Evolutionary conservation across 2,888 invertebrate species (phyloP), one percentile per base, ranked within the genome.

Genomic region (Chaitophorus viminalis): DNA sequence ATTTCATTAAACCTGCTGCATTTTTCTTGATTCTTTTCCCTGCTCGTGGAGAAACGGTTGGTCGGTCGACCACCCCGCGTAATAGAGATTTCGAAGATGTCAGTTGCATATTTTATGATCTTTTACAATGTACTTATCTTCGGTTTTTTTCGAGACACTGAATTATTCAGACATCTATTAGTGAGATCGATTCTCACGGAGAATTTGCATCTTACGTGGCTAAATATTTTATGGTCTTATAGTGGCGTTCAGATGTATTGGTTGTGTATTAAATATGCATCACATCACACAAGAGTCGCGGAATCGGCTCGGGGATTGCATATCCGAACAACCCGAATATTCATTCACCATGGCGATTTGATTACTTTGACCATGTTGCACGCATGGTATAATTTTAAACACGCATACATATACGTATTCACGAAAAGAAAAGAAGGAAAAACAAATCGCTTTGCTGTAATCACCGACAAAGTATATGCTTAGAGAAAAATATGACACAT

Each of bases 41-140:
- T 14, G 11, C 29, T 8, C 25, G 21, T 4, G 36, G 31, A 39
- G 14, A 39, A 85, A 68, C 52, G 39, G 68, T 85, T 65, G 83
- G 33, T 85, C 77, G 68, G 46, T 84, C 76, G 60, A 46, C 46
- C 46, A 14, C 46, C 46, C 65, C 39, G 31, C 65, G 36, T 36
- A n/a, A n/a, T 77, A 77, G 39, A 68, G 68, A 85, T 85, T 85
- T 77, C 68, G 33, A 65, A 77, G 33, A 77, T 87, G 81, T 75
- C 87, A 39, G 39, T 74, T 87, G 87, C 87, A 87, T 87, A 87
- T 87, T 87, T 87, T 65, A 87, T 81, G 79, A 87, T 39, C 72
- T 87, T 65, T 87, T 87, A 87, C 87, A 81, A 65, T 65, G 79
- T 87, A 81, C 81, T 87, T 65, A 81, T 87, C 87, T 81, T 31